Conservation (phyloP, 2,888 invertebrate genomes). For the Macrophya annulata region DNA sequence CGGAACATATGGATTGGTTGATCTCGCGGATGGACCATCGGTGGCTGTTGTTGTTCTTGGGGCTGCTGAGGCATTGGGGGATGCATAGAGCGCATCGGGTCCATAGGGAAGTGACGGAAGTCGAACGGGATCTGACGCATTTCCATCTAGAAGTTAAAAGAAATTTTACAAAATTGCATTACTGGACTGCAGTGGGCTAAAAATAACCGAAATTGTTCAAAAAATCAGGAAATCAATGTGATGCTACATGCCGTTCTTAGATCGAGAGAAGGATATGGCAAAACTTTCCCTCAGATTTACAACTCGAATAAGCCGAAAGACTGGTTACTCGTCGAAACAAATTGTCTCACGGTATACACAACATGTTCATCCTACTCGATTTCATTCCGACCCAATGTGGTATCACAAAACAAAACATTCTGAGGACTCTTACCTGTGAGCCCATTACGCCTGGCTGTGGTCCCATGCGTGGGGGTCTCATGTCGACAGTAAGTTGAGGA, state of each 20-base stretch:
- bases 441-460: slow-evolving; percentile 64
- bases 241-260: not conserved
- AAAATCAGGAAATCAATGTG: not conserved
- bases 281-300: not conserved
- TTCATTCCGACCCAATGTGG: not conserved
- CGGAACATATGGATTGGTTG: slow-evolving; percentile 61
- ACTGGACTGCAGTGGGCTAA: not conserved
- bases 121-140: slow-evolving; percentile 80
- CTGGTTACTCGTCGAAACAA: not conserved
- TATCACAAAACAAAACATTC: not conserved
- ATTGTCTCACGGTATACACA: not conserved
- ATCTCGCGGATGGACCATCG: slow-evolving; percentile 60
- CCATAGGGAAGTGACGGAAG: slow-evolving; percentile 69
- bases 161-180: slow-evolving; percentile 15
- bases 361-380: slow-evolving; percentile 1
- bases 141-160: slow-evolving; percentile 66
- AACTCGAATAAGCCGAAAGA: not conserved
- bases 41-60: slow-evolving; percentile 64
- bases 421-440: slow-evolving; percentile 62
- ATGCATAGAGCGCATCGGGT: slow-evolving; percentile 81
- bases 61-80: slow-evolving; percentile 78
- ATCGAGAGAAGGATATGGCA: not conserved
- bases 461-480: slow-evolving; percentile 72
- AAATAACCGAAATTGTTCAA: not conserved
- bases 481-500: slow-evolving; percentile 73